Conservation (phyloP, 1,140 invertebrate genomes). For the Pseudoatta argentina region DNA sequence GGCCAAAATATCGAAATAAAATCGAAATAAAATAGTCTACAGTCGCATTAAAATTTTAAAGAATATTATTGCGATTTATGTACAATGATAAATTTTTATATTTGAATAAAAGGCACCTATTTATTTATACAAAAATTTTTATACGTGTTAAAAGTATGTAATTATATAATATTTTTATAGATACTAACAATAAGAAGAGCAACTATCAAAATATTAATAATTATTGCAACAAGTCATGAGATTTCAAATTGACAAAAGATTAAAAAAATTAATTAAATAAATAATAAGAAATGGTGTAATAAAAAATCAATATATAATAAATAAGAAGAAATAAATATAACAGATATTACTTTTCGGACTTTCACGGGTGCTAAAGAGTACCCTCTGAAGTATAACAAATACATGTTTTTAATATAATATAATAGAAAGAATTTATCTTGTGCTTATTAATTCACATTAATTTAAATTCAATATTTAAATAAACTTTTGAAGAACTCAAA, state of each 20-base stretch:
- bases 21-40: neutral
- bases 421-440: neutral
- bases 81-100: neutral
- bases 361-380: too few relatives aligned
- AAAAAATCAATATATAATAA: neutral
- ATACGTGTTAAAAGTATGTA: neutral
- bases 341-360: neutral
- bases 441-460: neutral
- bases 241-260: neutral
- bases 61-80: neutral
- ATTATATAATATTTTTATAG: constrained; percentile 3
- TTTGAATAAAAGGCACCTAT: neutral
- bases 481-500: neutral
- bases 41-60: neutral
- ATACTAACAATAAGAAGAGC: neutral
- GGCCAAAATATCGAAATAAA: neutral
- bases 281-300: neutral
- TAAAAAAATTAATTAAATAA: neutral
- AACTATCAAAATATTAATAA: neutral
- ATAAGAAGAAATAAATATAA: neutral
- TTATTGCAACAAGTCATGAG: neutral
- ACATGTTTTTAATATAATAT: neutral
- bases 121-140: neutral
- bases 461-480: constrained; percentile 23
- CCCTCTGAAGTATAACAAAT: too few relatives aligned